phyloP scores from a whole-genome alignment of 2,113 vertebrate genomes.

The Oreochromis niloticus region DNA sequence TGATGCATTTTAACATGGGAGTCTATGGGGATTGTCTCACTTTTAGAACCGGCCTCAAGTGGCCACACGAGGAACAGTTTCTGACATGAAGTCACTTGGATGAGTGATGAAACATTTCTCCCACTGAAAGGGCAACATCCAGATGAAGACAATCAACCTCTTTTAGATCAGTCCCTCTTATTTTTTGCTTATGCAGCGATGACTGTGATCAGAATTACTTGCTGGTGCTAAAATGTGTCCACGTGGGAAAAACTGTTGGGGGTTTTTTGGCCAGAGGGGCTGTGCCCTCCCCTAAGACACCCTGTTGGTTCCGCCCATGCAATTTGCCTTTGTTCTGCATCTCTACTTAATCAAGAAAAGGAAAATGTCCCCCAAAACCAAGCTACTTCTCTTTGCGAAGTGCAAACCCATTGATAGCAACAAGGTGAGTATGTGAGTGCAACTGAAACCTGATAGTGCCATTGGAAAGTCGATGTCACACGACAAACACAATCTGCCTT shows the following conservation, averaged over 20 bases:
- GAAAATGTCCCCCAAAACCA: background rate
- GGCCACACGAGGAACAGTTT: background rate
- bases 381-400: background rate
- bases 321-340: fast-evolving
- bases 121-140: background rate
- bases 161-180: background rate
- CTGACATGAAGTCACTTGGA: background rate
- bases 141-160: background rate
- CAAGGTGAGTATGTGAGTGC: background rate
- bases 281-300: background rate
- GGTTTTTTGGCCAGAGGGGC: fast-evolving
- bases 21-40: background rate
- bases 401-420: background rate
- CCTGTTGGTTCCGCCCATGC: background rate
- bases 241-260: background rate
- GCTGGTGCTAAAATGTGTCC: background rate
- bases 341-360: background rate
- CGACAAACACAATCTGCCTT: background rate
- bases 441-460: background rate
- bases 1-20: background rate
- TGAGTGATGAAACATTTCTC: background rate
- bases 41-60: background rate
- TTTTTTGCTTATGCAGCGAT: background rate
- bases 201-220: background rate
- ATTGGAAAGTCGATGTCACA: background rate